Conservation (phyloP, 2,797 vertebrate genomes). For the Pelochelys cantorii region DNA sequence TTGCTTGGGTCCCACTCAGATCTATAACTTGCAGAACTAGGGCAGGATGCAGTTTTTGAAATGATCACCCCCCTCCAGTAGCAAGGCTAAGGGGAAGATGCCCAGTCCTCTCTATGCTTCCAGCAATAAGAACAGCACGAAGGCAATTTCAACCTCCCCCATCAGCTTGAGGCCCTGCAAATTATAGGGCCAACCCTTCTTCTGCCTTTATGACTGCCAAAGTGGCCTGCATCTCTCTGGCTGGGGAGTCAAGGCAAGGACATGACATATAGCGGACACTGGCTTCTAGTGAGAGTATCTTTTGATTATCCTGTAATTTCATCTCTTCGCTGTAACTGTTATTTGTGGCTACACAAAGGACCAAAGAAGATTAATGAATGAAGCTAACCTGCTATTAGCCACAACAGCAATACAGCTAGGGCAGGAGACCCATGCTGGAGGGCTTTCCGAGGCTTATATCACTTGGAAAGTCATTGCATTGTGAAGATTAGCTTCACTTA, state of each 20-base stretch:
- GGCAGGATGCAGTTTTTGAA: background rate
- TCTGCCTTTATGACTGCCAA: background rate
- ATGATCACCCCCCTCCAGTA: background rate
- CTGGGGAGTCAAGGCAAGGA: background rate
- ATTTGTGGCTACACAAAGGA: background rate
- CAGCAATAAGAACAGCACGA: background rate
- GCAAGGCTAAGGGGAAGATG: background rate
- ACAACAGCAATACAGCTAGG: background rate
- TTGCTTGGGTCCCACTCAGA: background rate
- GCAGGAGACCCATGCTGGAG: background rate
- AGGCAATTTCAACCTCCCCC: too few species aligned
- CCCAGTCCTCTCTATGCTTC: background rate
- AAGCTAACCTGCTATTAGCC: accelerated
- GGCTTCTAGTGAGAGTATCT: background rate
- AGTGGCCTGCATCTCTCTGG: background rate
- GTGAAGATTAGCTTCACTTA: background rate
- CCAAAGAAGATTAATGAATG: background rate
- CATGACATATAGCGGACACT: background rate
- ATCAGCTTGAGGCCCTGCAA: background rate
- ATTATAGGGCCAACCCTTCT: background rate
- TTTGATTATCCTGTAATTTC: background rate
- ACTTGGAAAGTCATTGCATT: background rate
- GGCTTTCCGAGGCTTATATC: background rate
- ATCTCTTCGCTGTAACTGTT: background rate
- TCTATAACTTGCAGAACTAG: background rate